These are phyloP conservation scores for Muschampia staudingeri DNA, from an alignment of 2,888 invertebrate genomes.

Conservation along the genomic window DNA sequence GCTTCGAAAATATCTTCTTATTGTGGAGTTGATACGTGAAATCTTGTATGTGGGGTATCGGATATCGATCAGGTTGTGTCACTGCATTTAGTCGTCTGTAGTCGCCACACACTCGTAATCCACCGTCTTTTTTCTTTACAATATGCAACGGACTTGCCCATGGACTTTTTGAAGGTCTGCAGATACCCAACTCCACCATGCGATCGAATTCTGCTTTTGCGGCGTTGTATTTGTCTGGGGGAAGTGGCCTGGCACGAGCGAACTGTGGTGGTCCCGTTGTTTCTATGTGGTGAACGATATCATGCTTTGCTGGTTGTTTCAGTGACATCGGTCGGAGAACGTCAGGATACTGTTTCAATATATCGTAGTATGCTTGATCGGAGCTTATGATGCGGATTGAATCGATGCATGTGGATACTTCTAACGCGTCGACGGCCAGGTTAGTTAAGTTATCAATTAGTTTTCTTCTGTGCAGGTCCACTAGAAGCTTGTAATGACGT, in stretches of 20 bases:
- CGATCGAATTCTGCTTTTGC: slow-evolving; percentile 48
- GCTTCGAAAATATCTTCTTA: slow-evolving; percentile 36
- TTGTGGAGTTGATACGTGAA: slow-evolving; percentile 14
- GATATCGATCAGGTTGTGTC: neutral
- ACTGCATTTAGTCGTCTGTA: neutral
- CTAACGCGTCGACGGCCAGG: too few species aligned
- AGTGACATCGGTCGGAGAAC: slow-evolving; percentile 32
- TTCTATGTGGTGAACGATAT: slow-evolving; percentile 52
- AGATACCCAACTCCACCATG: slow-evolving; percentile 60
- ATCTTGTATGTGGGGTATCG: neutral
- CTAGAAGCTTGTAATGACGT: too few species aligned
- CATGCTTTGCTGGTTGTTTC: slow-evolving; percentile 45
- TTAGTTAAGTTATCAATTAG: too few species aligned
- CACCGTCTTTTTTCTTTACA: slow-evolving; percentile 67
- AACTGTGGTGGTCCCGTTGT: slow-evolving; percentile 47
- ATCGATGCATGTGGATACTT: too few species aligned
- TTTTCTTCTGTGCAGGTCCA: too few species aligned
- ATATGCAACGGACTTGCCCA: slow-evolving; percentile 68
- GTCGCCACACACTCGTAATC: neutral
- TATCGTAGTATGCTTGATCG: slow-evolving; percentile 19
- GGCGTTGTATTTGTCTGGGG: slow-evolving; percentile 43
- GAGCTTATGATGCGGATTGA: neutral
- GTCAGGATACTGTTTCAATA: slow-evolving; percentile 32
- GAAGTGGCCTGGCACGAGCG: slow-evolving; percentile 37
- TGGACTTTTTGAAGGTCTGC: slow-evolving; percentile 55